Evolutionary conservation across 2,797 vertebrate genomes (phyloP), one percentile per base, ranked within the genome.

Genomic region (Cuculus canorus): DNA sequence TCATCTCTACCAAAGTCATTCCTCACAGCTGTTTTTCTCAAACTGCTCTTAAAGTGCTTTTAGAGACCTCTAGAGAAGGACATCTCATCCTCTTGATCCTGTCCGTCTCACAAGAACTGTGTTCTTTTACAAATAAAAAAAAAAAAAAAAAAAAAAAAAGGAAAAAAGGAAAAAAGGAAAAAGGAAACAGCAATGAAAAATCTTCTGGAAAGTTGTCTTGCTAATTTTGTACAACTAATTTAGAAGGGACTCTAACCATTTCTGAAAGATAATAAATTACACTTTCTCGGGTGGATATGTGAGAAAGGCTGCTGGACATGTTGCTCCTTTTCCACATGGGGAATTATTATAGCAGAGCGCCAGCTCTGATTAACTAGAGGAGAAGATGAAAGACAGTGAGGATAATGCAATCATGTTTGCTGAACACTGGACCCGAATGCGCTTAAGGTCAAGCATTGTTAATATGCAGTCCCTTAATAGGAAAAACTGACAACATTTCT

Each of bases 191-290:
- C 17, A 17, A 41, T 9, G 47, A 41, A 52, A 45, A 39, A 33
- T 48, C 27, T 79, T 66, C 35, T 63, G 17, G 37, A 84, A 78
- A 91, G 5, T 3, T 65, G 13, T 32, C 65, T 75, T 56, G 17
- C 5, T 60, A 83, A 93, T 86, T 83, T 72, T 57, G 23, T 47
- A 59, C 14, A 72, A 66, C 23, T 75, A 71, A 81, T 92, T 93
- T 83, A 79, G 61, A 84, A 76, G 7, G 18, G 14, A 5, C 3
- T 90, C 33, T 86, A 88, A 90, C 45, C 11, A 59, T 81, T 94
- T 88, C 54, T 93, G 90, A 96, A 90, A 88, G 81, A 70, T 32
- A 93, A 89, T 56, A 91, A 93, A 94, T 93, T 84, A 52, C 43
- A 52, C 33, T 11, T 79, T 87, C 73, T 91, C 0, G 0, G 32